Evolutionary conservation across 2,797 vertebrate genomes (phyloP).

Genomic region (Delichon dasypus): DNA sequence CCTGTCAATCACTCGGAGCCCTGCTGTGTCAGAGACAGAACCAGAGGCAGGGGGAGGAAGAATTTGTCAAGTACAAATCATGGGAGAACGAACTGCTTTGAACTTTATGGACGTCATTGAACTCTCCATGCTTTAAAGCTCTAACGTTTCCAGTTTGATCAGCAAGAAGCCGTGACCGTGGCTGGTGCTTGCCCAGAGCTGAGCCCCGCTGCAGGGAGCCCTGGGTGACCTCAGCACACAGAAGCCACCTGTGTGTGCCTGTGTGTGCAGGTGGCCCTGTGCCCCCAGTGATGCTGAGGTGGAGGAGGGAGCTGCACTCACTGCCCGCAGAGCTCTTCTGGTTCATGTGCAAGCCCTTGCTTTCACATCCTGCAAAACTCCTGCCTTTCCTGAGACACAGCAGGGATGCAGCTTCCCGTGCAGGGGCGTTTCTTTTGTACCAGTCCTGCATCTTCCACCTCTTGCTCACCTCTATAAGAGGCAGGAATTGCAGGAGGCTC

Average conservation of each 20-base stretch:
- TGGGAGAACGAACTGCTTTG: background rate
- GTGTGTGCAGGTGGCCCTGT: conserved; percentile 58
- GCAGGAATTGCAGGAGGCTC: background rate
- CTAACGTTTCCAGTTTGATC: background rate
- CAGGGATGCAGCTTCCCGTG: rapidly evolving
- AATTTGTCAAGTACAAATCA: background rate
- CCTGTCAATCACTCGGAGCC: background rate
- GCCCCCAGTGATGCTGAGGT: conserved; percentile 43
- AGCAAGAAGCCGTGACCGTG: rapidly evolving
- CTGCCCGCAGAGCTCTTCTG: conserved; percentile 24
- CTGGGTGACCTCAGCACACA: background rate
- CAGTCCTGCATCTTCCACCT: background rate
- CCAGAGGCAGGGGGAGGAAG: background rate
- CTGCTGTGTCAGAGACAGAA: background rate
- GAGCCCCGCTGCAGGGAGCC: background rate
- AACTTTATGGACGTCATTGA: background rate
- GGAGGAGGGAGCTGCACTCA: conserved; percentile 66
- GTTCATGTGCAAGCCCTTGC: rapidly evolving
- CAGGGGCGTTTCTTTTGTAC: background rate
- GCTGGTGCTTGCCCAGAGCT: background rate
- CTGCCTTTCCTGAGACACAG: background rate
- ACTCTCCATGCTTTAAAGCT: background rate
- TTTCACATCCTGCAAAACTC: background rate
- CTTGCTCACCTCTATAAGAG: background rate
- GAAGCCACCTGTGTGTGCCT: no score